These are phyloP conservation scores for Delia radicum DNA, from an alignment of 1,140 invertebrate species.

Conservation along the genomic window DNA sequence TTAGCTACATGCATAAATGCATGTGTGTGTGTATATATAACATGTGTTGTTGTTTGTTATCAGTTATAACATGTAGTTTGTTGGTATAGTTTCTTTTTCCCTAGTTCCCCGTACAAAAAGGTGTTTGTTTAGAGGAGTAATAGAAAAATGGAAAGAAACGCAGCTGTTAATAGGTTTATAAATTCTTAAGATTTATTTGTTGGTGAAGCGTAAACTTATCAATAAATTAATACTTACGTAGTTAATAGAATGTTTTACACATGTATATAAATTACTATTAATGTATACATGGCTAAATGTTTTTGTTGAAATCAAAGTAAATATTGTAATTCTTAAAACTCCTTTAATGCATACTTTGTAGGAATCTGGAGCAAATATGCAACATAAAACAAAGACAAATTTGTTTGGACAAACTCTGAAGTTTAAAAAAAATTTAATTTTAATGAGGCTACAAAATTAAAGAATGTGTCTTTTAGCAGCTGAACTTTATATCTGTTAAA, in stretches of 20 bases:
- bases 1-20: not conserved
- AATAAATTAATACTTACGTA: not conserved
- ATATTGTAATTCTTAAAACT: too few species aligned
- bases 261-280: not conserved
- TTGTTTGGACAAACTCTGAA: too few species aligned
- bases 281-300: too few species aligned
- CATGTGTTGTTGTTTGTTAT: not conserved
- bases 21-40: constrained; percentile 6
- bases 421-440: too few species aligned
- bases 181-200: constrained; percentile 28
- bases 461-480: too few species aligned
- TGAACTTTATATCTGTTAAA: too few species aligned
- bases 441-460: too few species aligned
- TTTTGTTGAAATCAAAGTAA: too few species aligned
- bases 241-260: not conserved
- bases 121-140: not conserved
- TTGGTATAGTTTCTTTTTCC: not conserved
- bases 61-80: not conserved
- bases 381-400: too few species aligned
- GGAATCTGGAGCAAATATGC: too few species aligned
- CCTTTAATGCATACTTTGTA: too few species aligned
- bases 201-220: constrained; percentile 23
- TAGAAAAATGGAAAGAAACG: not conserved
- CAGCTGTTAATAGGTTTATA: constrained; percentile 31
- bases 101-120: not conserved